These are phyloP conservation scores for Trachurus trachurus DNA, from an alignment of 2,797 vertebrate genomes.

Conservation along the genomic window DNA sequence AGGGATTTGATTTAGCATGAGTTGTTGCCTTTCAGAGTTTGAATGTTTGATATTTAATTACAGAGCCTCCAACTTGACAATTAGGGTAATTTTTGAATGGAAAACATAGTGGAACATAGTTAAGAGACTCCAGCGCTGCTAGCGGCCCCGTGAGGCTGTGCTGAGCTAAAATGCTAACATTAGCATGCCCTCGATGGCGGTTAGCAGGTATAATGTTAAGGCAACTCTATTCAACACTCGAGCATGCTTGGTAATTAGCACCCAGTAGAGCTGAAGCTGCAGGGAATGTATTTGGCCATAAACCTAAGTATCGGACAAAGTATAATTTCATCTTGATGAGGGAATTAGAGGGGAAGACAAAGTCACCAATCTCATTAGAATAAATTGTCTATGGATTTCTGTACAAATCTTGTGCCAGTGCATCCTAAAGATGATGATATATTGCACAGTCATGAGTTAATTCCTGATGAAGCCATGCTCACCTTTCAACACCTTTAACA, in stretches of 20 bases:
- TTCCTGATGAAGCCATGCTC: neutral
- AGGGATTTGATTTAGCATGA: slow-evolving; percentile 26
- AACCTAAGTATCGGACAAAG: neutral
- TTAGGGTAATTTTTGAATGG: slow-evolving; percentile 28
- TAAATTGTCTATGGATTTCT: neutral
- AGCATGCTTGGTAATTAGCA: neutral
- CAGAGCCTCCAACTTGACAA: slow-evolving; percentile 26
- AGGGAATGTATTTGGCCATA: neutral
- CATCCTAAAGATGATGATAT: neutral
- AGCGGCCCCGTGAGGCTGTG: neutral
- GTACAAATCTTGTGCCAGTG: neutral
- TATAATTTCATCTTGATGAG: neutral
- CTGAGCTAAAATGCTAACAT: neutral
- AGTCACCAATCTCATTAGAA: neutral
- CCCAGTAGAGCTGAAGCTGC: neutral
- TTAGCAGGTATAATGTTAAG: neutral
- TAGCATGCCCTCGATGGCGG: neutral
- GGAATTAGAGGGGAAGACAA: neutral
- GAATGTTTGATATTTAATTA: slow-evolving; percentile 43
- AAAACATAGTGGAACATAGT: neutral
- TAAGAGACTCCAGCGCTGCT: neutral
- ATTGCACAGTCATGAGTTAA: neutral
- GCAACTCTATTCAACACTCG: neutral
- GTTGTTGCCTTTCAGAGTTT: slow-evolving; percentile 31
- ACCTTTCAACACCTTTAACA: neutral